Percentiles rank a stretch among this genome's conserved stretches.
Evolutionary conservation across 2,113 vertebrate species (phyloP).

Genomic region (Anguilla japonica): DNA sequence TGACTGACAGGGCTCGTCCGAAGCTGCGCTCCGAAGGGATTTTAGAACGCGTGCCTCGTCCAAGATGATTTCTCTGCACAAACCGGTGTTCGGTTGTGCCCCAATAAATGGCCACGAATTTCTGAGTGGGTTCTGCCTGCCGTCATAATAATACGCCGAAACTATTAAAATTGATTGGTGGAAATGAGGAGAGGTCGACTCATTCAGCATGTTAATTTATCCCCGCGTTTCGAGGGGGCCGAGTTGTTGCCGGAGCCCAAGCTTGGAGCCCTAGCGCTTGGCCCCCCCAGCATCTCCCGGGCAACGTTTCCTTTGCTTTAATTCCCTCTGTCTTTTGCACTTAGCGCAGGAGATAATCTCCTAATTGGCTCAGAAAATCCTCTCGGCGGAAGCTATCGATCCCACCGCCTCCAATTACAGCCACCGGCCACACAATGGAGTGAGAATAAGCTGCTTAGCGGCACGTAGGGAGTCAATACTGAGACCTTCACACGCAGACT

Average conservation of each 20-base stretch:
- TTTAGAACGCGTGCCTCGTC: neutral
- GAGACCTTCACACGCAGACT: neutral
- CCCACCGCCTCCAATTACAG: constrained; percentile 27
- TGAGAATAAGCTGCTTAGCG: constrained; percentile 29
- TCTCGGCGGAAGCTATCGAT: constrained; percentile 32
- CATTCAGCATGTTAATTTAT: constrained; percentile 20
- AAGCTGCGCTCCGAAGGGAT: neutral
- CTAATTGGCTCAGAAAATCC: constrained; percentile 22
- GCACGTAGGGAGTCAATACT: constrained; percentile 18
- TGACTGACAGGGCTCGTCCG: neutral
- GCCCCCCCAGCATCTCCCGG: constrained; percentile 9
- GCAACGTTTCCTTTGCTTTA: constrained; percentile 28
- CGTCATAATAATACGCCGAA: neutral
- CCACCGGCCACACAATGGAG: constrained; percentile 23
- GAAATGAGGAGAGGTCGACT: constrained; percentile 17
- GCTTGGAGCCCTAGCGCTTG: constrained; percentile 1
- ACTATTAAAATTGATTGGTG: constrained; percentile 21
- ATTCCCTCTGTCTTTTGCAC: constrained; percentile 29
- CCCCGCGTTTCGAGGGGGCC: constrained; percentile 10
- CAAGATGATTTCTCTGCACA: neutral
- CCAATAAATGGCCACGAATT: neutral
- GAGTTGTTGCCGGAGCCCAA: neutral
- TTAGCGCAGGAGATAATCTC: constrained; percentile 31
- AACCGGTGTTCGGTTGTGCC: neutral
- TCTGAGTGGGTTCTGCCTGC: neutral